phyloP scores from a whole-genome alignment of 2,888 invertebrate species.

The Sisyra nigra region DNA sequence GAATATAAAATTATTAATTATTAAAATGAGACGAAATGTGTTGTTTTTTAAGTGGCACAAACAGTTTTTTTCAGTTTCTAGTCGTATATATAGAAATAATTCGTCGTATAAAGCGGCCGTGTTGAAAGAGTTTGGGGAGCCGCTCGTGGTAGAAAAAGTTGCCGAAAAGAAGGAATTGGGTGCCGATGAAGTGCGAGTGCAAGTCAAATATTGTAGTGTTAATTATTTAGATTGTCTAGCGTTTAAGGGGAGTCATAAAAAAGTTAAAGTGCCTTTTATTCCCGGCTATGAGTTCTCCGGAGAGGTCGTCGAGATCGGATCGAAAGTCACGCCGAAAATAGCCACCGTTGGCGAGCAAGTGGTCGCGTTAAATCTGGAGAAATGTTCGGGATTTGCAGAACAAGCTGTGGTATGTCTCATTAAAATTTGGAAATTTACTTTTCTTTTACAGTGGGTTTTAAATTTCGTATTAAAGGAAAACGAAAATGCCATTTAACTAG shows the following conservation, averaged over 20 bases:
- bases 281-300: slow-evolving; percentile 51
- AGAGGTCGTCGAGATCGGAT: slow-evolving; percentile 37
- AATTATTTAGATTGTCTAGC: slow-evolving; percentile 42
- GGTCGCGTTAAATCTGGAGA: slow-evolving; percentile 35
- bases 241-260: slow-evolving; percentile 24
- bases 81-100: slow-evolving; percentile 9
- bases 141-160: slow-evolving; percentile 31
- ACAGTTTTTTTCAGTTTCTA: too few species aligned
- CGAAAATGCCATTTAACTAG: too few species aligned
- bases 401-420: slow-evolving; percentile 31
- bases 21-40: too few species aligned
- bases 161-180: slow-evolving; percentile 25
- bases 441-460: too few species aligned
- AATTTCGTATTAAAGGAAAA: too few species aligned
- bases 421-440: slow-evolving; percentile 9
- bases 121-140: slow-evolving; percentile 28
- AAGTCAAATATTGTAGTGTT: slow-evolving; percentile 44
- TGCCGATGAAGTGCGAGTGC: slow-evolving; percentile 40
- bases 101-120: slow-evolving; percentile 30
- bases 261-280: slow-evolving; percentile 34
- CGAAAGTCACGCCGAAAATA: slow-evolving; percentile 25
- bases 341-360: slow-evolving; percentile 41
- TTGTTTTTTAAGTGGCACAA: too few species aligned
- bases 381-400: slow-evolving; percentile 41
- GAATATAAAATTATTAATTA: too few species aligned